Evolutionary conservation across 2,797 vertebrate species (phyloP), one percentile per base, ranked within the genome.

Genomic region (Tragopan temminckii): DNA sequence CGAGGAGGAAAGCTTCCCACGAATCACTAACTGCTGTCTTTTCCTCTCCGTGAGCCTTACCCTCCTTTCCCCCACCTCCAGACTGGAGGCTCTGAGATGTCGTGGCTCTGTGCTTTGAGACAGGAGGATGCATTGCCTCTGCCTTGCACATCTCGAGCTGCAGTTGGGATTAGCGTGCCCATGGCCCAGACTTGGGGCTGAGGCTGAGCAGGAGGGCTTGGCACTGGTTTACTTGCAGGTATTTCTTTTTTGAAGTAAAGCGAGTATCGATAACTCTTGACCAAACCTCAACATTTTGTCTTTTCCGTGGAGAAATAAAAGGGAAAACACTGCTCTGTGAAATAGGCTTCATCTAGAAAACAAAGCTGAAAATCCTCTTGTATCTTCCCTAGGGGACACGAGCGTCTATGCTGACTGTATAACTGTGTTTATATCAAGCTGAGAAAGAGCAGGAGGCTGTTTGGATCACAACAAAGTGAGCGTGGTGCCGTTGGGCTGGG

Each of bases 401-500:
- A 24, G 55, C 24, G 13, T 45, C 45, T 43, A 0, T 46, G 71
- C 81, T 50, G 33, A 17, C 43, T 53, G 36, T 13, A 0, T 2
- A 45, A 17, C 27, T 7, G 2, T 10, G 2, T 9, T 11, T 24
- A 7, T 13, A 1, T 1, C 0, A 2, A 11, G 35, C 11, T 55
- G 81, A 48, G 83, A 12, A 55, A 10, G 53, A 64, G 63, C 78
- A 35, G 68, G 16, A 7, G 7, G 11, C 21, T 3, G 13, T 36
- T 68, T 7, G 63, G 20, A 5, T 55, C n/a, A 13, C 1, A 59
- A 13, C 14, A 58, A 21, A 19, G 40, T 5, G 16, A 45, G 18
- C 8, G 0, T 7, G 48, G 42, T 31, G 64, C 5, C 4, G 33
- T 11, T 48, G n/a, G 55, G 31, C 77, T 0, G 0, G 0, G 8